Evolutionary conservation across 2,113 vertebrate genomes (phyloP).

Genomic region (Urocolius indicus): DNA sequence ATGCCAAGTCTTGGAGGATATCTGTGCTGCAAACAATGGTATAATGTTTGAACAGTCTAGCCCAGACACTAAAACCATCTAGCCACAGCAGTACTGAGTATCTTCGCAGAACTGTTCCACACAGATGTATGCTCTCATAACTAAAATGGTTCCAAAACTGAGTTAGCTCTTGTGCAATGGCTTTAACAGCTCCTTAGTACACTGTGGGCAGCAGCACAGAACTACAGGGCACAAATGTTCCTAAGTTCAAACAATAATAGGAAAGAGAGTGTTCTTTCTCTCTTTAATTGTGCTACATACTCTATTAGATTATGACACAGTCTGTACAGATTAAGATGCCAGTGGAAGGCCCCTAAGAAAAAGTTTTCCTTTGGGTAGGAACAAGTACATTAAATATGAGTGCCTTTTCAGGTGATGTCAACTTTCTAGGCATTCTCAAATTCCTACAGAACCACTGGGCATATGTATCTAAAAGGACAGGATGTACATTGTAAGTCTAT

Average conservation of each 20-base stretch:
- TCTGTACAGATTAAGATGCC: not conserved
- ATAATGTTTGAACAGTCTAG: not conserved
- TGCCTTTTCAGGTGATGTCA: not conserved
- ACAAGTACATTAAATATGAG: not conserved
- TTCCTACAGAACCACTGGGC: not conserved
- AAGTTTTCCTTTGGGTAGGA: not conserved
- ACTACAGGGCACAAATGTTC: not conserved
- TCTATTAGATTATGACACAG: not conserved
- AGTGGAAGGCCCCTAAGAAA: not conserved
- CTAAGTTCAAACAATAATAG: not conserved
- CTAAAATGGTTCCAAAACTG: not conserved
- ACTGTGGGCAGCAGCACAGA: not conserved
- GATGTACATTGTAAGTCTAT: not conserved
- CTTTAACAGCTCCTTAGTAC: not conserved
- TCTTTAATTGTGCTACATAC: not conserved
- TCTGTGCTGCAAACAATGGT: not conserved
- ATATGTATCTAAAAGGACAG: not conserved
- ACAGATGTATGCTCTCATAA: not conserved
- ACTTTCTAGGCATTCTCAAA: not conserved
- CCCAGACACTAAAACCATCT: not conserved
- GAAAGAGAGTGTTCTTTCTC: not conserved
- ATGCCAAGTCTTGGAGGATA: not conserved
- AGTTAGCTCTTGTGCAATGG: not conserved
- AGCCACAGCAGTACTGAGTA: not conserved
- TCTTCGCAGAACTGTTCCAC: not conserved